Conservation (phyloP, 1,140 invertebrate species). For the Ridgeia piscesae region DNA sequence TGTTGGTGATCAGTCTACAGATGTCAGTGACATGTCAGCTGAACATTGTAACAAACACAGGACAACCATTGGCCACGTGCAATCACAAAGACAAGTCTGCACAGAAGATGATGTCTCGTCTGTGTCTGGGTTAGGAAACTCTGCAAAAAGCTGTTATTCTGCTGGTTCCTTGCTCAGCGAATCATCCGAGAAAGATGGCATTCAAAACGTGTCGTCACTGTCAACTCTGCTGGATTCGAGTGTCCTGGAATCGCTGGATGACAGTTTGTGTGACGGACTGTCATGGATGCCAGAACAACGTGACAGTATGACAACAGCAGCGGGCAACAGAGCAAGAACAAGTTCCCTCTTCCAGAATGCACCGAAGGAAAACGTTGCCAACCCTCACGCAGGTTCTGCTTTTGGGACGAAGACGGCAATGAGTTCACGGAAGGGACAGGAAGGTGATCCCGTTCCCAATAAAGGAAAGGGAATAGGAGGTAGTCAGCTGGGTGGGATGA, state of each 20-base stretch:
- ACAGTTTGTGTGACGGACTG: neutral
- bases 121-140: neutral
- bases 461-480: neutral
- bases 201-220: conserved; percentile 4
- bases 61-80: neutral
- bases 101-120: neutral
- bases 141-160: neutral
- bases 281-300: neutral
- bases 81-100: neutral
- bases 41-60: neutral
- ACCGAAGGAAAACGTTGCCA: neutral
- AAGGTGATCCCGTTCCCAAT: neutral
- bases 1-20: neutral
- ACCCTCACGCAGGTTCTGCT: neutral
- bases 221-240: neutral
- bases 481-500: neutral
- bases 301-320: neutral
- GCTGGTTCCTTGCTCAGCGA: neutral
- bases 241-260: neutral
- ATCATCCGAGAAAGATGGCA: neutral
- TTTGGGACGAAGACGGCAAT: neutral
- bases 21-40: neutral
- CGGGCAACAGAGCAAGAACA: neutral
- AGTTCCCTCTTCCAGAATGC: neutral
- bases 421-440: neutral